These are phyloP conservation scores for Charanyca ferruginea DNA, from an alignment of 2,888 invertebrate species.

Conservation along the genomic window DNA sequence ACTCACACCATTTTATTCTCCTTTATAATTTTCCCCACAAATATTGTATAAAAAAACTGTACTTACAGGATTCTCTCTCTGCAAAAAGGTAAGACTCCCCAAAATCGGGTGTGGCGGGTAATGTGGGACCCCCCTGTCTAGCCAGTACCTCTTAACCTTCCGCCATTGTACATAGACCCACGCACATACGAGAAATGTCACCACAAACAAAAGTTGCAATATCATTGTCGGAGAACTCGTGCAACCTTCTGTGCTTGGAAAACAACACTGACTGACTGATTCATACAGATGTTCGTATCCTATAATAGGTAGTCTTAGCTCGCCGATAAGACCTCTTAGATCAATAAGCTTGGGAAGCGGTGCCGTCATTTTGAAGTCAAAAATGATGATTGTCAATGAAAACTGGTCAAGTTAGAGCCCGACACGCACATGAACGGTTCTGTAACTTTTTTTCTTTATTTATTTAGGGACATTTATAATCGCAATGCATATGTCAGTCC, in stretches of 20 bases:
- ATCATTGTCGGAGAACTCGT: conserved; percentile 35
- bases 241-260: neutral
- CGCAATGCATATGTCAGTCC: no score
- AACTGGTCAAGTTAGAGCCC: no score
- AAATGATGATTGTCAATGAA: no score
- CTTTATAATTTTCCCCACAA: no score
- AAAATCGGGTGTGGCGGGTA: conserved; percentile 68
- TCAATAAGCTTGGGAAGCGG: no score
- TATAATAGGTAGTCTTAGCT: neutral
- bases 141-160: conserved; percentile 70
- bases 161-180: conserved; percentile 64
- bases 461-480: no score
- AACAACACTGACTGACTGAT: conserved; percentile 13
- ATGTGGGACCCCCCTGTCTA: conserved; percentile 67
- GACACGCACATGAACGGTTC: no score
- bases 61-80: conserved; percentile 72
- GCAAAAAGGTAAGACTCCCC: conserved; percentile 75
- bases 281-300: conserved; percentile 20
- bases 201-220: conserved; percentile 15
- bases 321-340: no score
- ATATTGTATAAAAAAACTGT: neutral
- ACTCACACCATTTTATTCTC: no score
- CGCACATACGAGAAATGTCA: neutral
- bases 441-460: no score
- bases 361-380: no score